Evolutionary conservation across 2,113 vertebrate species (phyloP).

Genomic region (Ciconia stormi): DNA sequence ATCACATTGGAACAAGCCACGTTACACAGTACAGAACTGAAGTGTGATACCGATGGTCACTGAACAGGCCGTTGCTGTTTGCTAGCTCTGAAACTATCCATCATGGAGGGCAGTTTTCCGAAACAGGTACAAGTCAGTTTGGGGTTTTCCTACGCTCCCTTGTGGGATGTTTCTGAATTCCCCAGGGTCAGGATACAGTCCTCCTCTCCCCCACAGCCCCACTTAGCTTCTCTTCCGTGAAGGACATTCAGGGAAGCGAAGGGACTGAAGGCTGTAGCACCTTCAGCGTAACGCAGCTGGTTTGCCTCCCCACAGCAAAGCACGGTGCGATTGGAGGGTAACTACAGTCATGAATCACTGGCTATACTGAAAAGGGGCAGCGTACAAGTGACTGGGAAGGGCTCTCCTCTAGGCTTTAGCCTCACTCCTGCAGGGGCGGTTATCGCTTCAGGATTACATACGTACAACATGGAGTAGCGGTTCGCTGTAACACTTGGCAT

Average conservation of each 20-base stretch:
- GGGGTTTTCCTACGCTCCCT: not conserved
- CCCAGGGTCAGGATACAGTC: not conserved
- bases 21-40: not conserved
- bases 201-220: not conserved
- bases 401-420: not conserved
- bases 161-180: not conserved
- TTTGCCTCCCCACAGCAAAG: not conserved
- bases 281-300: not conserved
- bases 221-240: not conserved
- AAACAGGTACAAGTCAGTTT: too few relatives aligned
- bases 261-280: not conserved
- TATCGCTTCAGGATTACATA: not conserved
- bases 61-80: not conserved
- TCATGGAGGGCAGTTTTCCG: not conserved
- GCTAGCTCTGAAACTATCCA: not conserved
- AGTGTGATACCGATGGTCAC: too few relatives aligned
- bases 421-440: not conserved
- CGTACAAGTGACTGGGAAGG: fast-evolving
- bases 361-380: not conserved
- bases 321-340: fast-evolving
- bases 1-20: fast-evolving
- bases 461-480: fast-evolving
- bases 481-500: fast-evolving
- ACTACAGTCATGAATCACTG: fast-evolving
- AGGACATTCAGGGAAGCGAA: fast-evolving